These are phyloP conservation scores for Eristalinus sepulchralis DNA, from an alignment of 2,888 invertebrate species.

Conservation along the genomic window DNA sequence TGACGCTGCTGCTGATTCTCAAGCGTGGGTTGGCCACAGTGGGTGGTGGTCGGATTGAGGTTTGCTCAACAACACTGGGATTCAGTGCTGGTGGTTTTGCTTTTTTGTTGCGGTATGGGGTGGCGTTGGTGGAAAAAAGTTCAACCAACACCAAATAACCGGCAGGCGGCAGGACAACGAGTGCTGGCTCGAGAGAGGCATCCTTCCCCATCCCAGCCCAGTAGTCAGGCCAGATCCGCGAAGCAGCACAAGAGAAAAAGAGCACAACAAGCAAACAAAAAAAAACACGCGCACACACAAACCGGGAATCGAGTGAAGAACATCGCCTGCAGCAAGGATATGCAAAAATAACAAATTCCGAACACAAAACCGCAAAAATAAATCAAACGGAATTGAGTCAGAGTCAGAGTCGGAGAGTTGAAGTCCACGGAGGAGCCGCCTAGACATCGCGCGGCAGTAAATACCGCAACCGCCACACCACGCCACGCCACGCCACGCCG, in stretches of 20 bases:
- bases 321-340: slow-evolving; percentile 50
- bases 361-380: slow-evolving; percentile 69
- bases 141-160: slow-evolving; percentile 22
- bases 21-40: not conserved
- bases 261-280: not conserved
- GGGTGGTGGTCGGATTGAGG: not conserved
- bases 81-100: not conserved
- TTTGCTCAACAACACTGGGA: slow-evolving; percentile 11
- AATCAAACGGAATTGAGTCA: slow-evolving; percentile 70
- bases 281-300: slow-evolving; percentile 5
- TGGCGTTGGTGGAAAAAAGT: slow-evolving; percentile 1
- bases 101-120: slow-evolving; percentile 3
- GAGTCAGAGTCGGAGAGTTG: slow-evolving; percentile 13
- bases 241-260: not conserved
- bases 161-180: not conserved
- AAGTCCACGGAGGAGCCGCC: no score
- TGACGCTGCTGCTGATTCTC: not conserved
- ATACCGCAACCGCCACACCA: slow-evolving; percentile 61
- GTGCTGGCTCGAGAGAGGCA: slow-evolving; percentile 7
- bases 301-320: slow-evolving; percentile 36
- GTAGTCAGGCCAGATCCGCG: not conserved
- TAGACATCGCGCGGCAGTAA: slow-evolving; percentile 38
- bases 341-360: slow-evolving; percentile 69
- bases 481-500: not conserved
- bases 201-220: not conserved